Conservation (phyloP, 1,140 invertebrate species). For the Brachystomella parvula region DNA sequence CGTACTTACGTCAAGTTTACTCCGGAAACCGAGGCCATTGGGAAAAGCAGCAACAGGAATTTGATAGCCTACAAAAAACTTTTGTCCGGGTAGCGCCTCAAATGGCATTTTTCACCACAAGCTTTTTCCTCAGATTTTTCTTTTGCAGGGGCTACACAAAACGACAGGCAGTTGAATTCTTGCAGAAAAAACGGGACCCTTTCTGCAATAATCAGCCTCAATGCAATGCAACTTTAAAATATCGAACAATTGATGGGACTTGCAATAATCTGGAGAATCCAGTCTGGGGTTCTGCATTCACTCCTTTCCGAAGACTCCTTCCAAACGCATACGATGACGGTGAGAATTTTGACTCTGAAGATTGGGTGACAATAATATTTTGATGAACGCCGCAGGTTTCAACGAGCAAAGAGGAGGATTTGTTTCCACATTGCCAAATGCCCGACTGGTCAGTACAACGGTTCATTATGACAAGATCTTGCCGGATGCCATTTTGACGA, state of each 20-base stretch:
- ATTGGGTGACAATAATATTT: not conserved
- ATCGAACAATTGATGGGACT: slow-evolving; percentile 47
- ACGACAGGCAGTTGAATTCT: not conserved
- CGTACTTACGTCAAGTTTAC: not conserved
- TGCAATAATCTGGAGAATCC: slow-evolving; percentile 50
- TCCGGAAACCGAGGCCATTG: not conserved
- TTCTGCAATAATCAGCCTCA: not conserved
- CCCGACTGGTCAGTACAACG: slow-evolving; percentile 71
- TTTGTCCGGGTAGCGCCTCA: not conserved
- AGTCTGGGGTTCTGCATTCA: slow-evolving; percentile 52
- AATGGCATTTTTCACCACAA: not conserved
- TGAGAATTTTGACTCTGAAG: not conserved
- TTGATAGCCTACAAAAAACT: not conserved
- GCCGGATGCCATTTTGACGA: slow-evolving; percentile 82
- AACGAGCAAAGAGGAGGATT: slow-evolving; percentile 42
- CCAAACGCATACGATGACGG: slow-evolving; percentile 56
- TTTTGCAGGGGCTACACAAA: not conserved
- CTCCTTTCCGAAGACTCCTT: slow-evolving; percentile 50
- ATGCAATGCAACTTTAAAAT: slow-evolving; percentile 32
- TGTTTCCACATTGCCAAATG: slow-evolving; percentile 59
- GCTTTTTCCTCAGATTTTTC: not conserved
- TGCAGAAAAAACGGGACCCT: not conserved
- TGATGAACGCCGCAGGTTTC: slow-evolving; percentile 4
- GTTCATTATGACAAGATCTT: slow-evolving; percentile 83
- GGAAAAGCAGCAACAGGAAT: not conserved